A percentile compares a stretch with the other conserved stretches of the same genome.
phyloP scores from a whole-genome alignment of 2,888 invertebrate genomes.

The Eupeodes latifasciatus region DNA sequence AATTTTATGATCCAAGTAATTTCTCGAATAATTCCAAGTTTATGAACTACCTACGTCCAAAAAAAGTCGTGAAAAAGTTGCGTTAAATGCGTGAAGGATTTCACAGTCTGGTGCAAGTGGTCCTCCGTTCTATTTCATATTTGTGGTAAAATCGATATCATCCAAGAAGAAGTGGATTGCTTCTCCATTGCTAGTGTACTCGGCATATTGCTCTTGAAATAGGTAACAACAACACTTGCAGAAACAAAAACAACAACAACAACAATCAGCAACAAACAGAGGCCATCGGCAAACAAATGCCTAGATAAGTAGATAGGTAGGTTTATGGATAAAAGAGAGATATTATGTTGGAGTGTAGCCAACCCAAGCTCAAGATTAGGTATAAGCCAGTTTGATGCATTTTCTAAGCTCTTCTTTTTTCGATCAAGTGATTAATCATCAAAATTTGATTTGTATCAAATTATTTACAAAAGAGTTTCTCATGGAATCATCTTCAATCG shows the following conservation, averaged over 20 bases:
- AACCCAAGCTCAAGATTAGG: background rate
- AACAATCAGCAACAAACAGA: conserved; percentile 51
- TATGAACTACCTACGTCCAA: conserved; percentile 1
- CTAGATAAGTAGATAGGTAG: conserved; percentile 12
- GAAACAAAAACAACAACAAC: conserved; percentile 29
- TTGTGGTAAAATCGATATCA: conserved; percentile 70
- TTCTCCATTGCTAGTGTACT: conserved; percentile 25
- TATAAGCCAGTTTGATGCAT: background rate
- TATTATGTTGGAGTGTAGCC: background rate
- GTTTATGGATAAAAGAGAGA: conserved; percentile 17
- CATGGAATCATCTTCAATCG: background rate
- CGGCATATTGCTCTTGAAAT: conserved; percentile 57
- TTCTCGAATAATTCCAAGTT: conserved; percentile 4
- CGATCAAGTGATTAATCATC: background rate
- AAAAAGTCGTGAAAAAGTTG: conserved; percentile 36
- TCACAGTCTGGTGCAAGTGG: conserved; percentile 51
- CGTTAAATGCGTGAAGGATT: conserved; percentile 9
- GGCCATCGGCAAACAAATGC: conserved; percentile 20
- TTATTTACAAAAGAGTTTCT: no score
- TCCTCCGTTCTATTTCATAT: conserved; percentile 14
- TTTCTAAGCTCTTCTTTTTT: background rate
- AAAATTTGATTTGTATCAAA: no score
- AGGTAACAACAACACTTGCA: conserved; percentile 33
- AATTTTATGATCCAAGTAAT: background rate
- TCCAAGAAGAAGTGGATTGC: conserved; percentile 43